Percentiles rank a stretch among this genome's conserved stretches.
phyloP scores from a whole-genome alignment of 2,113 vertebrate species.

The Egretta garzetta region DNA sequence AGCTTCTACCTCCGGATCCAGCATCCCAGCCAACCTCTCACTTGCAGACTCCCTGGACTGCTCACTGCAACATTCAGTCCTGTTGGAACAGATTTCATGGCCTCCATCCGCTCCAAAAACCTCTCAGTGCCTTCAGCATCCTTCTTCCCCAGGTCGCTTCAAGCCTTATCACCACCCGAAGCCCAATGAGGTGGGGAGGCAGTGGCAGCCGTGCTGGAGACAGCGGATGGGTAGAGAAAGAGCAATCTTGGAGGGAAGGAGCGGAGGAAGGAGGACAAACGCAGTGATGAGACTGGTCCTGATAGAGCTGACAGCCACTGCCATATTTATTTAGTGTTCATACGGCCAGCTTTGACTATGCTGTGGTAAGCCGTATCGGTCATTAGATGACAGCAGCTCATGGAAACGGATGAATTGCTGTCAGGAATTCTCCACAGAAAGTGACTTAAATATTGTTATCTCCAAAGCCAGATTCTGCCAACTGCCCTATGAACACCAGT shows the following conservation, averaged over 20 bases:
- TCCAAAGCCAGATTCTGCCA: not conserved
- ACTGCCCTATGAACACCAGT: not conserved
- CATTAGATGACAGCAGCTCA: not conserved
- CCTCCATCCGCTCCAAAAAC: not conserved
- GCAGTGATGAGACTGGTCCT: not conserved
- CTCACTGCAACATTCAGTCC: not conserved
- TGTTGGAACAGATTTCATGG: not conserved
- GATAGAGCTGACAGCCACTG: not conserved
- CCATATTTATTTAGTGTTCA: not conserved
- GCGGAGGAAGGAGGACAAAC: not conserved
- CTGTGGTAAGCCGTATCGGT: not conserved
- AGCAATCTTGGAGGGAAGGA: accelerated
- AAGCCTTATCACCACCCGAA: not conserved
- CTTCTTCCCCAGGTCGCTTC: not conserved
- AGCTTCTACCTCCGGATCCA: not conserved
- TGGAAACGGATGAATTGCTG: not conserved
- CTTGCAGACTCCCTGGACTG: no score
- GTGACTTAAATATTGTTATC: not conserved
- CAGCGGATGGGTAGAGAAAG: not conserved
- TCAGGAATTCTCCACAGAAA: not conserved
- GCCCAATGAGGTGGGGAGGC: not conserved
- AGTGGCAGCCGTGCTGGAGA: not conserved
- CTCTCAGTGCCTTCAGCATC: not conserved
- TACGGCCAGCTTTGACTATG: not conserved
- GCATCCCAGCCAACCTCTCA: not conserved